Evolutionary conservation across 2,113 vertebrate genomes (phyloP).

Genomic region (Aegypius monachus): DNA sequence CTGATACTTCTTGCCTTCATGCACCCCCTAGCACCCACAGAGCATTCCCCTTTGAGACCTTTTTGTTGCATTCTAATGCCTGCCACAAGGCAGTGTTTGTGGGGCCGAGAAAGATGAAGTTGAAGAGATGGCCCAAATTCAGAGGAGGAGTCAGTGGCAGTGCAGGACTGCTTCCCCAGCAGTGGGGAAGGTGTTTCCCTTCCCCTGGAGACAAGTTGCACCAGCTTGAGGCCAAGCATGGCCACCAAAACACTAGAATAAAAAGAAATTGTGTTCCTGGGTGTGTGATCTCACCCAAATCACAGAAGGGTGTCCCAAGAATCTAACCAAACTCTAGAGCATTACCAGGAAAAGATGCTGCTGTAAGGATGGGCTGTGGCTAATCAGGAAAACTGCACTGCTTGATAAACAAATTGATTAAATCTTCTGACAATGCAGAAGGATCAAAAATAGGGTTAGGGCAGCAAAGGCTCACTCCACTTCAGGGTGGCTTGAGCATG

Average conservation of each 20-base stretch:
- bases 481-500: neutral
- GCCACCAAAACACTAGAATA: neutral
- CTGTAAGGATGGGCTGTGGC: neutral
- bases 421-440: neutral
- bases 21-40: neutral
- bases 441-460: neutral
- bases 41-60: neutral
- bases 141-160: neutral
- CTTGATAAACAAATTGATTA: neutral
- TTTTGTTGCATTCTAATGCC: neutral
- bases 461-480: neutral
- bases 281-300: neutral
- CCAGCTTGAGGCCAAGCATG: neutral
- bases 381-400: neutral
- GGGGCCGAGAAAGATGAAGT: neutral
- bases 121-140: neutral
- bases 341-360: neutral
- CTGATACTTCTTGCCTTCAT: neutral
- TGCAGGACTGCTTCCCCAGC: neutral
- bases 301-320: neutral
- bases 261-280: neutral
- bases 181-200: neutral
- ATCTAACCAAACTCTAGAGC: neutral
- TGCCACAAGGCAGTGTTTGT: rapidly evolving
- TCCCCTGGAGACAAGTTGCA: neutral